These are phyloP conservation scores for Iselma pallidipennis DNA, from an alignment of 2,888 invertebrate species.

Conservation along the genomic window DNA sequence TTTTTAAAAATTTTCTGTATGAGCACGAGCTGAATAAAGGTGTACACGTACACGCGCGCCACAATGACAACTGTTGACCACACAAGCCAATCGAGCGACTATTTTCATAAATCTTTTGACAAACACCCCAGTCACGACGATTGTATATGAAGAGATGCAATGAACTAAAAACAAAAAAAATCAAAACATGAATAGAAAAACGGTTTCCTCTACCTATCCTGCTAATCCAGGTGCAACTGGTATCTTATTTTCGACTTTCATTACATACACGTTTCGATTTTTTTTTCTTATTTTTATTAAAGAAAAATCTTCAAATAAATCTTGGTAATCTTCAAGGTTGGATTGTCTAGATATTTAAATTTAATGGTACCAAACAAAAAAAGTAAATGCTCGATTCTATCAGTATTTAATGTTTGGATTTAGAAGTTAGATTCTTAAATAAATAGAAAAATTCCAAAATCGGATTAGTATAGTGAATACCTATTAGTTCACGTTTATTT, in stretches of 20 bases:
- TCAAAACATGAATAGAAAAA: background rate
- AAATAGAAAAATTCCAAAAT: background rate
- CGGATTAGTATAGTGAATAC: background rate
- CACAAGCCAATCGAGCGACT: constrained; percentile 23
- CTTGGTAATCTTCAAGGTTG: no score
- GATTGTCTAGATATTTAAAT: no score
- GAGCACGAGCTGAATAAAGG: constrained; percentile 37
- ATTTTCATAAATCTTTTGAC: constrained; percentile 1
- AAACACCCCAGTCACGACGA: constrained; percentile 33
- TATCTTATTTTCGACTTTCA: background rate
- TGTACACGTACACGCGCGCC: constrained; percentile 36
- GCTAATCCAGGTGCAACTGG: no score
- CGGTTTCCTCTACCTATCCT: background rate
- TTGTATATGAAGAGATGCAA: background rate
- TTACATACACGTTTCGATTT: no score
- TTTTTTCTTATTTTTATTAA: no score
- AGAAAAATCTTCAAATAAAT: no score
- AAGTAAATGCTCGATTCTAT: no score
- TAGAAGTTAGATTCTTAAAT: background rate
- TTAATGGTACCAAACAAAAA: no score
- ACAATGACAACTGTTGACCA: constrained; percentile 34
- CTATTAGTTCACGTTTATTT: background rate
- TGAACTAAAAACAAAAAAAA: background rate
- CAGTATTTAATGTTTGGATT: no score
- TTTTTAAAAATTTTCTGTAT: constrained; percentile 16